These are phyloP conservation scores for Passer domesticus DNA, from an alignment of 2,113 vertebrate species.

Conservation along the genomic window DNA sequence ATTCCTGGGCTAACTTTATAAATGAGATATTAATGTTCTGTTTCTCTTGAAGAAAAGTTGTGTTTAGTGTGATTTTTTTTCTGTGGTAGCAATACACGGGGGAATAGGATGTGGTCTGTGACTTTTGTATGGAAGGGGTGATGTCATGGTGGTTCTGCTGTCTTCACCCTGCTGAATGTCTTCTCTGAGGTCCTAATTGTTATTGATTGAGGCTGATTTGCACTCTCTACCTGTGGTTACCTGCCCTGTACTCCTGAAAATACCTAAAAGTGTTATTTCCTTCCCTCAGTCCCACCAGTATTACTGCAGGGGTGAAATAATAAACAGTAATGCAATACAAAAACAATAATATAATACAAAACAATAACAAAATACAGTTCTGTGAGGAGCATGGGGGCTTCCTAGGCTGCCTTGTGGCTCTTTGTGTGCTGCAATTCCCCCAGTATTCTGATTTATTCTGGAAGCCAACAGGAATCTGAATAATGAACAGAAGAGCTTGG, in stretches of 20 bases:
- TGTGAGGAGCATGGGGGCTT: neutral
- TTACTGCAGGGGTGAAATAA: neutral
- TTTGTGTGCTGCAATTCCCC: neutral
- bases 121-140: neutral
- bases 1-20: neutral
- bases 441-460: neutral
- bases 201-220: neutral
- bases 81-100: rapidly evolving
- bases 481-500: neutral
- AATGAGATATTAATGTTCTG: neutral
- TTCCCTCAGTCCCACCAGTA: neutral
- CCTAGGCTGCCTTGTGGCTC: neutral
- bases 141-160: neutral
- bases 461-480: neutral
- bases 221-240: neutral
- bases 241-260: neutral
- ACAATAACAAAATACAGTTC: too few species aligned
- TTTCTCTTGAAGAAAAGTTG: neutral
- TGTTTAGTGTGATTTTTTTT: neutral
- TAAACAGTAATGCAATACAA: neutral
- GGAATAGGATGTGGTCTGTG: neutral
- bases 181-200: neutral
- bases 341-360: too few species aligned
- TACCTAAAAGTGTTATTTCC: neutral
- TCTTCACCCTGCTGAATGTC: neutral